Evolutionary conservation across 1,140 invertebrate species (phyloP), one percentile per base, ranked within the genome.

Genomic region (Atopsyche davidsoni): DNA sequence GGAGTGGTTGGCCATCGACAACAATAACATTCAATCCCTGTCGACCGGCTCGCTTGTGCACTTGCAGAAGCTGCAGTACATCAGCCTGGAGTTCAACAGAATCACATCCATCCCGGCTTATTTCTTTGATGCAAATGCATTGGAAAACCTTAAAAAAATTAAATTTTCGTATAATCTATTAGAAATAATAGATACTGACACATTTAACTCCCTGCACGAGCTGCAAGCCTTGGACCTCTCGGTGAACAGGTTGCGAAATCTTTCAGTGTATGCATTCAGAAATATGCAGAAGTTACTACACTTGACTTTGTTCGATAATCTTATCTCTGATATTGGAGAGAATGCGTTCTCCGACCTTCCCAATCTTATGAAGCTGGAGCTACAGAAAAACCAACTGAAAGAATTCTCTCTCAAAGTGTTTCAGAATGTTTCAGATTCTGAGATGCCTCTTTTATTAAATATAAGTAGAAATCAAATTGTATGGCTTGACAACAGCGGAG

Each of bases 51-150:
- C 80, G 0, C 69, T 82, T 32, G 60, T 63, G 1, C 63, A 68
- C 40, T 81, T 87, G 60, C 73, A 78, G 2, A 79, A 85, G 57
- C 63, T 94, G 10, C 82, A 83, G 55, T 92, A 92, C 64, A 72
- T 92, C 16, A 92, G 92, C 70, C 65, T 95, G 55, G 89, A 91
- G 60, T 89, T 87, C 23, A 94, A 94, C 67, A 78, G 83, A 42
- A 68, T 93, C 7, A 70, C 67, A 63, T 74, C 62, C 60, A 78
- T 75, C 53, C 80, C 84, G 0, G 63, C 72, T 9, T 77, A 78
- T 46, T 67, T 89, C 14, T 84, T 92, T 53, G 74, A 81, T 60
- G 69, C 78, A 1, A 78, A 77, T 35, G 65, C 84, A 19, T 86
- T 92, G 60, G 75, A 77, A n/a, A 80, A 84, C 57, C 65, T 93